Evolutionary conservation across 2,888 invertebrate species (phyloP).

Genomic region (Brachyopa scutellaris): DNA sequence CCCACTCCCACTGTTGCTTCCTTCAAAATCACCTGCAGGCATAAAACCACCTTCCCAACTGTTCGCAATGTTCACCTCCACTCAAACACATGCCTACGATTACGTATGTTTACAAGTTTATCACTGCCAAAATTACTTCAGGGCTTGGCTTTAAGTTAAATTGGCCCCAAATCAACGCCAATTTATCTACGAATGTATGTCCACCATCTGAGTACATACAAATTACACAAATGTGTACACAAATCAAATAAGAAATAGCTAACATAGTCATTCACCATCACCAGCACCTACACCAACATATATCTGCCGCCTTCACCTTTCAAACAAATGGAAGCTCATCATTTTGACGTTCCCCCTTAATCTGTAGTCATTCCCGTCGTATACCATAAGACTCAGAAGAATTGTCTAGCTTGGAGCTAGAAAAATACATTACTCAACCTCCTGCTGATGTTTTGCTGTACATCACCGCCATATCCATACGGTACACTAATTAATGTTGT

Average conservation of each 20-base stretch:
- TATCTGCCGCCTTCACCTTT: slow-evolving; percentile 40
- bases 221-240: slow-evolving; percentile 39
- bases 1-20: too few relatives aligned
- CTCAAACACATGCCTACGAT: too few relatives aligned
- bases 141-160: too few relatives aligned
- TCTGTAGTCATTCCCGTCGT: not conserved
- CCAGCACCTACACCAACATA: too few relatives aligned
- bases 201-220: slow-evolving; percentile 1
- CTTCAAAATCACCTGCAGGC: too few relatives aligned
- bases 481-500: slow-evolving; percentile 59
- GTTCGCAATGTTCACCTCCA: too few relatives aligned
- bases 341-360: not conserved
- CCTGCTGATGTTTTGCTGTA: slow-evolving; percentile 2
- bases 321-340: slow-evolving; percentile 53
- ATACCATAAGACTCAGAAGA: slow-evolving; percentile 41
- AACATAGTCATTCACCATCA: too few relatives aligned
- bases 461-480: not conserved
- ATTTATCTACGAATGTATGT: slow-evolving; percentile 32
- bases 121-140: too few relatives aligned
- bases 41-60: too few relatives aligned
- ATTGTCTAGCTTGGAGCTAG: slow-evolving; percentile 42
- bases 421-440: slow-evolving; percentile 48
- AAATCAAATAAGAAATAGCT: slow-evolving; percentile 34
- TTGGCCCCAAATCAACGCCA: too few relatives aligned
- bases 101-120: too few relatives aligned